A percentile compares a stretch with the other conserved stretches of the same genome.
Conservation (phyloP, 2,113 vertebrate species). For the Bos taurus region ARS-UCD2.0 NC_037332.1:48417001-48417500, state of each 20-base stretch:
- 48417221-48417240: not conserved
- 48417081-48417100: not conserved
- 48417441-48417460: not conserved
- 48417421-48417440: not conserved
- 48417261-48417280: not conserved
- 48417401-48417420: not conserved
- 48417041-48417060: not conserved
- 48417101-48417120: not conserved
- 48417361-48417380: not conserved
- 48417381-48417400: not conserved
- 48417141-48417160: not conserved
- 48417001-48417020: not conserved
- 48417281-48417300: not conserved
- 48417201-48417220: not conserved
- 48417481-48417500: not conserved
- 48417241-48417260: not conserved
- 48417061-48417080: not conserved
- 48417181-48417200: not conserved
- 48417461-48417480: not conserved
- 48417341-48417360: not conserved
- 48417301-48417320: not conserved
- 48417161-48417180: not conserved
- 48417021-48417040: not conserved
- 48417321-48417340: not conserved
- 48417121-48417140: not conserved